Evolutionary conservation across 2,113 vertebrate genomes (phyloP).

Genomic region (Cettia cetti): DNA sequence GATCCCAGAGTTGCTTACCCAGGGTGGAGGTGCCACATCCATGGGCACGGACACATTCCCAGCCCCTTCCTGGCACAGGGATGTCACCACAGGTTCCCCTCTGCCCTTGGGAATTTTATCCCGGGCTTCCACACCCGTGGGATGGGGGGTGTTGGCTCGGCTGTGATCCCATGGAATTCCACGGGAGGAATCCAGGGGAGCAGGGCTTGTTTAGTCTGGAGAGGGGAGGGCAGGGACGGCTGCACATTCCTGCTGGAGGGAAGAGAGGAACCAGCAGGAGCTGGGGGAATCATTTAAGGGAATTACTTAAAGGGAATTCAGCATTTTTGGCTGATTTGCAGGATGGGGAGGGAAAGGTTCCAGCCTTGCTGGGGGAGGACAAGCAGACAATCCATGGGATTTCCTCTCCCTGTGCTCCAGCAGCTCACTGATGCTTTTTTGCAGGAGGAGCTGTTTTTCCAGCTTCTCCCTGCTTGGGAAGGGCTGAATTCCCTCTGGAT

Average conservation of each 20-base stretch:
- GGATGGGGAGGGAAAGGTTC: background rate
- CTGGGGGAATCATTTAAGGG: fast-evolving
- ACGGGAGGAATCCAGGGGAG: background rate
- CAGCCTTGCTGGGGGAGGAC: fast-evolving
- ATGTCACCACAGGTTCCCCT: fast-evolving
- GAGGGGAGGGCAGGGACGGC: background rate
- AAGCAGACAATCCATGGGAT: background rate
- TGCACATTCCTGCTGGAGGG: background rate
- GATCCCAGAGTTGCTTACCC: background rate
- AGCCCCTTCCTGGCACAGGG: fast-evolving
- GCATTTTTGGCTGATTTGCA: background rate
- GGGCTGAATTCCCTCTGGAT: background rate
- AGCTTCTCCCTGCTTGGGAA: background rate
- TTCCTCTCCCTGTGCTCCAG: background rate
- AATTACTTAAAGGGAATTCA: background rate
- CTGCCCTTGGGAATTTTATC: fast-evolving
- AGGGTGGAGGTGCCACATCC: background rate
- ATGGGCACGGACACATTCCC: fast-evolving
- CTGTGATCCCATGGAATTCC: fast-evolving
- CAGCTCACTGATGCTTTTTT: background rate
- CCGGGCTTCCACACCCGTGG: fast-evolving
- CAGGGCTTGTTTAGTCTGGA: constrained; percentile 17
- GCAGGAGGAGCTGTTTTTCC: background rate
- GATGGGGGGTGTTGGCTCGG: background rate
- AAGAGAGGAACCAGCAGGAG: background rate